These are phyloP conservation scores for Pygoscelis antarcticus DNA, from an alignment of 2,113 vertebrate genomes.

Conservation along the genomic window DNA sequence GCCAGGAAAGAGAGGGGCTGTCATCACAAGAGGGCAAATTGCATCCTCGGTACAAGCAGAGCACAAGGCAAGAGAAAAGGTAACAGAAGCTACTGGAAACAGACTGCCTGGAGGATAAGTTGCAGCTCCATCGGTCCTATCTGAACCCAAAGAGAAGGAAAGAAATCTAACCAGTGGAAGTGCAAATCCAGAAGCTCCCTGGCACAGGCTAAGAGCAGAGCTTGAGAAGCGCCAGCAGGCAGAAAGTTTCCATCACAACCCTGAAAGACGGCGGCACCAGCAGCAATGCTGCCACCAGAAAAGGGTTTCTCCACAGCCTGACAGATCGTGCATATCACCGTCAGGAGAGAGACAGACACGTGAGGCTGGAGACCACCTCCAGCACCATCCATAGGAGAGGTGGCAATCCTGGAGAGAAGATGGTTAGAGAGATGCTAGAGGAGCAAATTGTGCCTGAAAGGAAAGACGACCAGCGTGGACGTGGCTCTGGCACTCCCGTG, in stretches of 20 bases:
- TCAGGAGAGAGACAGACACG: not conserved
- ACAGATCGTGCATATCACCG: not conserved
- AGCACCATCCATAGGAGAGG: not conserved
- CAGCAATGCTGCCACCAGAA: not conserved
- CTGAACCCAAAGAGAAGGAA: not conserved
- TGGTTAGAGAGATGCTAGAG: not conserved
- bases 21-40: not conserved
- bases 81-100: not conserved
- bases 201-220: not conserved
- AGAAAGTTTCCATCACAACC: conserved; percentile 6
- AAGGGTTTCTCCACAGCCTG: not conserved
- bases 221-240: not conserved
- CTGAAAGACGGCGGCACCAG: not conserved
- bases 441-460: not conserved
- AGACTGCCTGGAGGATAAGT: not conserved
- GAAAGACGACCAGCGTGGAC: rapidly evolving
- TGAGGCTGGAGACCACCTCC: not conserved
- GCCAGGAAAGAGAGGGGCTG: not conserved
- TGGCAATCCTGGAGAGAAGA: not conserved
- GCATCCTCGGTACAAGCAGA: not conserved
- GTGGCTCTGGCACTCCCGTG: not conserved
- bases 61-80: not conserved
- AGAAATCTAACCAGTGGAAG: not conserved
- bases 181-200: not conserved
- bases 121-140: rapidly evolving